These are phyloP conservation scores for Neoascia interrupta DNA, from an alignment of 2,888 invertebrate species.

Conservation along the genomic window DNA sequence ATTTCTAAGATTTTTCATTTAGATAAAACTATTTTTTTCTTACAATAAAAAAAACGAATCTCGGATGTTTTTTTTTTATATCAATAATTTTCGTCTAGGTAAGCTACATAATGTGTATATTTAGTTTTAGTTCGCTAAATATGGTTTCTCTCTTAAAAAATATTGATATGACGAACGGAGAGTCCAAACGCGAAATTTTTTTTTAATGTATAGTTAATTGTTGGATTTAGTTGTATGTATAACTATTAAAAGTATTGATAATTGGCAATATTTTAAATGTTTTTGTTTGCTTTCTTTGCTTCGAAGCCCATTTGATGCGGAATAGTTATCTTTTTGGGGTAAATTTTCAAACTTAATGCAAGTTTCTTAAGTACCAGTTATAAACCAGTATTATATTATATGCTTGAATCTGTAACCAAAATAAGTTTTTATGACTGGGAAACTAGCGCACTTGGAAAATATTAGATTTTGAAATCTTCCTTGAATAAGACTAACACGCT, in stretches of 20 bases:
- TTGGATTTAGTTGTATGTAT: slow-evolving; percentile 26
- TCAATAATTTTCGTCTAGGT: slow-evolving; percentile 57
- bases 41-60: slow-evolving; percentile 18
- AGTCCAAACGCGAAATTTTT: slow-evolving; percentile 52
- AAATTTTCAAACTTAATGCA: too few species aligned
- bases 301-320: slow-evolving; percentile 43
- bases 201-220: slow-evolving; percentile 35
- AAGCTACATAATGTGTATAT: slow-evolving; percentile 63
- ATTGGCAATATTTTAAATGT: slow-evolving; percentile 68
- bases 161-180: slow-evolving; percentile 67
- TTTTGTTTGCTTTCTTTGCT: slow-evolving; percentile 47
- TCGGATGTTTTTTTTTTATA: slow-evolving; percentile 37
- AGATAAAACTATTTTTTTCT: slow-evolving; percentile 14
- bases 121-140: slow-evolving; percentile 63
- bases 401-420: too few species aligned
- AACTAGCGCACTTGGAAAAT: too few species aligned
- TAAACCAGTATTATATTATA: too few species aligned
- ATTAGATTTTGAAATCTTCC: too few species aligned
- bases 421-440: too few species aligned
- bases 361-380: too few species aligned
- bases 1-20: slow-evolving; percentile 55
- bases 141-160: slow-evolving; percentile 58
- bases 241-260: slow-evolving; percentile 47
- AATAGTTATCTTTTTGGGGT: too few species aligned
- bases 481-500: too few species aligned